Conservation (phyloP, 1,140 invertebrate species). For the Neodiprion fabricii region DNA sequence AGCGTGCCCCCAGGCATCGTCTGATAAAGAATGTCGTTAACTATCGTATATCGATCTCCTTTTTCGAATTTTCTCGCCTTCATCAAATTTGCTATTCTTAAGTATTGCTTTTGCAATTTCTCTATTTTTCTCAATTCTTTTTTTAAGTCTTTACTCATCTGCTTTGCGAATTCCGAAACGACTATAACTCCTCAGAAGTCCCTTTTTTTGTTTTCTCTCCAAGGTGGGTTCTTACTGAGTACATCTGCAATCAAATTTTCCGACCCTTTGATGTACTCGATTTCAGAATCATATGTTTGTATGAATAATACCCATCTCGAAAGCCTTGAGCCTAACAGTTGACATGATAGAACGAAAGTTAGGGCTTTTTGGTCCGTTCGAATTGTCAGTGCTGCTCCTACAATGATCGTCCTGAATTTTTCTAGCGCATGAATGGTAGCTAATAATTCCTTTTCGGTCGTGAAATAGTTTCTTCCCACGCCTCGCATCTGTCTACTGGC, state of each 20-base stretch:
- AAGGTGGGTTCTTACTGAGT: background rate
- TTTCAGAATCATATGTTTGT: slow-evolving; percentile 51
- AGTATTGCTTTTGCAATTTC: background rate
- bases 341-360: slow-evolving; percentile 49
- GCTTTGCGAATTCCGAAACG: background rate
- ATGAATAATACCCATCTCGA: slow-evolving; percentile 53
- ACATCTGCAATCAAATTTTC: slow-evolving; percentile 16
- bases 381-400: slow-evolving; percentile 48
- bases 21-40: background rate
- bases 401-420: slow-evolving; percentile 48
- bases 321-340: slow-evolving; percentile 48
- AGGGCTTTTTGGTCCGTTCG: slow-evolving; percentile 59
- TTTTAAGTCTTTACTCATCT: slow-evolving; percentile 9
- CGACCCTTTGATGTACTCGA: slow-evolving; percentile 40
- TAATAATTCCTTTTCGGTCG: slow-evolving; percentile 54
- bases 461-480: slow-evolving; percentile 51
- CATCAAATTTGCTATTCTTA: background rate
- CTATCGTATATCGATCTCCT: background rate
- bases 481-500: slow-evolving; percentile 47
- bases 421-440: slow-evolving; percentile 54
- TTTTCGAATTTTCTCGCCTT: background rate
- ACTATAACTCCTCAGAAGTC: background rate
- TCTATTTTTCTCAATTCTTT: background rate
- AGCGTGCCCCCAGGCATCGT: background rate
- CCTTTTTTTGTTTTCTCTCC: background rate